Evolutionary conservation across 2,888 invertebrate species (phyloP).

Genomic region (Lamellibrachia satsuma): DNA sequence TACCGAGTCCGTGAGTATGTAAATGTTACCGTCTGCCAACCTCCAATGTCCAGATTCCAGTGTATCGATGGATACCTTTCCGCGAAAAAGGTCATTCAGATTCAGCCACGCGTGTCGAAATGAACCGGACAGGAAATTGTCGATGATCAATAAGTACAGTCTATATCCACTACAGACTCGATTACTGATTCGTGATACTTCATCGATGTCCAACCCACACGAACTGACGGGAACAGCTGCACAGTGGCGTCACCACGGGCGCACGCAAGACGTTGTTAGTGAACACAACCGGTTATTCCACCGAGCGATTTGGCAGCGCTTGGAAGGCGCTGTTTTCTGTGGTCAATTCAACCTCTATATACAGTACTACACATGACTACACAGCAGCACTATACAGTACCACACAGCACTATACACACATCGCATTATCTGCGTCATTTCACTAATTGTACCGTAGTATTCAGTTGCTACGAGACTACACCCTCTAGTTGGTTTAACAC

Average conservation of each 20-base stretch:
- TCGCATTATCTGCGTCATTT: neutral
- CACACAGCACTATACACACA: neutral
- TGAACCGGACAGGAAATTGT: neutral
- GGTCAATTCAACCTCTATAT: neutral
- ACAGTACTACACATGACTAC: no score
- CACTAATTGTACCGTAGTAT: neutral
- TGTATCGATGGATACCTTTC: neutral
- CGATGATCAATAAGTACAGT: neutral
- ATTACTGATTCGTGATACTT: neutral
- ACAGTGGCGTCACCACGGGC: neutral
- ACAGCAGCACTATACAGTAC: no score
- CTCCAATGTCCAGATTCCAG: neutral
- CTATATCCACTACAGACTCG: neutral
- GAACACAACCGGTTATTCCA: neutral
- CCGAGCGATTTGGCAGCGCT: neutral
- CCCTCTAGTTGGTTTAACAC: neutral
- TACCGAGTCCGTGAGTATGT: no score
- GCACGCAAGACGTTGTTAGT: neutral
- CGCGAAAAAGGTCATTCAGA: neutral
- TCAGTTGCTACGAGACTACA: neutral
- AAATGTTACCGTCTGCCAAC: neutral
- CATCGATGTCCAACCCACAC: neutral
- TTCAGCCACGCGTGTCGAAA: neutral
- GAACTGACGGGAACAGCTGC: neutral
- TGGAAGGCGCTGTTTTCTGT: neutral